Percentiles rank a stretch among this genome's conserved stretches.
phyloP scores from a whole-genome alignment of 2,888 invertebrate species.

The Spicauda simplicius region DNA sequence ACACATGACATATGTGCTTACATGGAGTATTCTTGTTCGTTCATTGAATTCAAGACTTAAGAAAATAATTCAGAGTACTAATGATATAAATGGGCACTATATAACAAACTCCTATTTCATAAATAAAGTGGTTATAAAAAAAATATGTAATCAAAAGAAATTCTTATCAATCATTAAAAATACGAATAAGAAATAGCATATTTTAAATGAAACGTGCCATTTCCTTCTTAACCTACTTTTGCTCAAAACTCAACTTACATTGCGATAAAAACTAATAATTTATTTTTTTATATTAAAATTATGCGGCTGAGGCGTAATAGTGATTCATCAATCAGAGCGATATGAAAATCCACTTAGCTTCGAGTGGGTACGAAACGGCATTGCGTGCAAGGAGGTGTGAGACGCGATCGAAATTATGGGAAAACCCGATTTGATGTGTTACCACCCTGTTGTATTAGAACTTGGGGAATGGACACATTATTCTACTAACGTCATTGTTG shows the following conservation, averaged over 20 bases:
- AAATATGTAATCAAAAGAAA: no score
- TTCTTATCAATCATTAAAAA: no score
- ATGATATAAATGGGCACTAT: no score
- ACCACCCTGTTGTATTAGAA: neutral
- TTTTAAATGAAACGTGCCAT: no score
- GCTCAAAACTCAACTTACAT: neutral
- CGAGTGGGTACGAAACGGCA: slow-evolving; percentile 15
- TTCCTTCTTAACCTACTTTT: no score
- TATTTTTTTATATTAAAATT: slow-evolving; percentile 7
- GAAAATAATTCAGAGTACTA: no score
- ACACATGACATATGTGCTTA: no score
- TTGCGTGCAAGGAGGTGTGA: slow-evolving; percentile 31
- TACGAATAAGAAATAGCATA: no score
- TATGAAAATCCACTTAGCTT: slow-evolving; percentile 57
- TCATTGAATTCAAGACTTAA: no score
- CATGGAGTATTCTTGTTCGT: no score
- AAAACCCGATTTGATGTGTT: slow-evolving; percentile 25
- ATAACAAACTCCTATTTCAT: no score
- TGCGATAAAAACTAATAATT: slow-evolving; percentile 6
- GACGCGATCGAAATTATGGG: slow-evolving; percentile 32
- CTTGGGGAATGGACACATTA: neutral
- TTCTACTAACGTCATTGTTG: neutral
- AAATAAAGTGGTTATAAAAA: no score
- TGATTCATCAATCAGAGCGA: slow-evolving; percentile 55
- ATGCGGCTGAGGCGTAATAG: slow-evolving; percentile 37